Evolutionary conservation across 2,113 vertebrate species (phyloP), one percentile per base, ranked within the genome.

Genomic region (Cheirogaleus medius): DNA sequence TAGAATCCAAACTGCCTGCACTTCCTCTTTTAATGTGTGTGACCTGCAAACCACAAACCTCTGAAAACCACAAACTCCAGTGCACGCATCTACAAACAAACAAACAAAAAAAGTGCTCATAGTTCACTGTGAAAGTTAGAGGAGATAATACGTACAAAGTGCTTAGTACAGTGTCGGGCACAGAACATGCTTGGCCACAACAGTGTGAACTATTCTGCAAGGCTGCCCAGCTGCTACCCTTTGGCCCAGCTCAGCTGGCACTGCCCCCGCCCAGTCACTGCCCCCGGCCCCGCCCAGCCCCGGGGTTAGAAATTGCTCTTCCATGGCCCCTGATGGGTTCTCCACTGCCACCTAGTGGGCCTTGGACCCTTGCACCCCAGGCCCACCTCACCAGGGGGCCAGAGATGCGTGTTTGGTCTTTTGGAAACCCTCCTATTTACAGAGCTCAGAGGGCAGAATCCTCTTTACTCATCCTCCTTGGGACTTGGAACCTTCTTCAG

Each of bases 281-380:
- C 25, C 34, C 29, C 14, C 29, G 6, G 47, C 47, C 47, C 11
- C n/a, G 25, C 39, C n/a, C 32, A 64, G n/a, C 21, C 8, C 0
- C 34, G 15, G 21, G 23, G 20, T 78, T 73, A 69, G 76, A 69
- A 39, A 11, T 54, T n/a, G 27, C 2, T 8, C 32, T 3, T 39
- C 0, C 7, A 32, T 0, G 0, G 32, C 15, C 63, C 29, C 56
- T 90, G 68, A 0, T 39, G 64, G 44, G 68, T 44, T 92, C 96
- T 96, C 74, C 95, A 78, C 90, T 96, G 87, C 95, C 97, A 87
- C 87, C 94, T 95, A 27, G 34, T 93, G 97, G 83, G 1, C 73
- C 6, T 58, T 39, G 27, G 1, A 1, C 1, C 32, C 47, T 77
- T 82, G 94, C 68, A 68, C 54, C 21, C 15, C 52, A 86, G 49